Evolutionary conservation across 2,797 vertebrate species (phyloP).

Genomic region (Crocidura indochinensis): DNA sequence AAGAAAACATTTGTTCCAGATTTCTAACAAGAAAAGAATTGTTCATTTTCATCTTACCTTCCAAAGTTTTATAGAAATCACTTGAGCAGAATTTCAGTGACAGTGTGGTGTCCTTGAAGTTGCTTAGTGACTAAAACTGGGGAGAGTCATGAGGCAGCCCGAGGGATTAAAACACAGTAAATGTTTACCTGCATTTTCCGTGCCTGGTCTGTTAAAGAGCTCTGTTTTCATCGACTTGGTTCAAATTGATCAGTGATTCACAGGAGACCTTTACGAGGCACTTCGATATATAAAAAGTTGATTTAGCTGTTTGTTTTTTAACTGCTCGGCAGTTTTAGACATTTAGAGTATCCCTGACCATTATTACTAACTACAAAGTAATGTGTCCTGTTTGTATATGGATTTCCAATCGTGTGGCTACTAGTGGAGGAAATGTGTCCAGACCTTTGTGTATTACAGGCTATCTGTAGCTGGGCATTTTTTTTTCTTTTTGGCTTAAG

Average conservation of each 20-base stretch:
- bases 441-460: neutral
- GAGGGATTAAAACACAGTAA: slow-evolving; percentile 72
- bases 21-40: neutral
- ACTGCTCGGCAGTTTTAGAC: slow-evolving; percentile 55
- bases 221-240: slow-evolving; percentile 75
- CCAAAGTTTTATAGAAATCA: neutral
- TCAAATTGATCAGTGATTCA: slow-evolving; percentile 64
- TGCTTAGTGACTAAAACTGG: slow-evolving; percentile 23
- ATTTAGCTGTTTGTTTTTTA: slow-evolving; percentile 29
- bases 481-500: slow-evolving; percentile 37
- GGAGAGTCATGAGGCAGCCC: slow-evolving; percentile 19
- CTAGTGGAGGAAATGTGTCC: neutral
- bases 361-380: slow-evolving; percentile 44
- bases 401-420: neutral
- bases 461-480: neutral
- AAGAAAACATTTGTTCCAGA: neutral
- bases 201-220: slow-evolving; percentile 66
- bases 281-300: slow-evolving; percentile 59
- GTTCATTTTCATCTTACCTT: neutral
- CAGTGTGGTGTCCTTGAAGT: slow-evolving; percentile 48
- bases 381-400: neutral
- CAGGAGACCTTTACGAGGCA: slow-evolving; percentile 52
- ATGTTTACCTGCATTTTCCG: slow-evolving; percentile 78
- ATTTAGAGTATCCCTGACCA: slow-evolving; percentile 24
- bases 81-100: slow-evolving; percentile 31